phyloP scores from a whole-genome alignment of 1,140 invertebrate genomes.

The Tetragnatha versicolor region DNA sequence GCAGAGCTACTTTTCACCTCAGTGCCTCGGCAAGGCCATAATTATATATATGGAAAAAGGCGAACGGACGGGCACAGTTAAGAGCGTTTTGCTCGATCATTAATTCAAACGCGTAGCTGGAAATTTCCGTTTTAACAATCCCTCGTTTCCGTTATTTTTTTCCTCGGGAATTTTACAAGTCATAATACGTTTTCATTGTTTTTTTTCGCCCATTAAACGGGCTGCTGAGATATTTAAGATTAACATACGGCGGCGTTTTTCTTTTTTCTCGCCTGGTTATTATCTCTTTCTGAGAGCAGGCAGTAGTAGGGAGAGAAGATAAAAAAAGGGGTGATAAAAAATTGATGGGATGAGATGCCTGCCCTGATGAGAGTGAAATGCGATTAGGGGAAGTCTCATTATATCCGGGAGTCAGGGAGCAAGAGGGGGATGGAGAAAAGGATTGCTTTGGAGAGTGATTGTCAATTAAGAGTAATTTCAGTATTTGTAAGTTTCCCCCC shows the following conservation, averaged over 20 bases:
- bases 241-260: not conserved
- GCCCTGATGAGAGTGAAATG: not conserved
- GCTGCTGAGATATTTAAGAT: constrained; percentile 15
- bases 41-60: constrained; percentile 20
- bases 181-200: not conserved
- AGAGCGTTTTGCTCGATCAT: not conserved
- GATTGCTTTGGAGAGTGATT: no score
- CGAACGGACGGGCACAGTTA: not conserved
- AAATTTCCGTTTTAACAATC: constrained; percentile 8
- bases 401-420: no score
- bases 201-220: not conserved
- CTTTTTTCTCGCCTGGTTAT: not conserved
- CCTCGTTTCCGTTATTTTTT: not conserved
- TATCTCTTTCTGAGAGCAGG: not conserved
- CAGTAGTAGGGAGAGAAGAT: not conserved
- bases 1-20: constrained; percentile 11
- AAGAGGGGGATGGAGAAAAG: no score
- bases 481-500: no score
- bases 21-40: constrained; percentile 1
- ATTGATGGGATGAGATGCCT: not conserved
- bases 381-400: no score
- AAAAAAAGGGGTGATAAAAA: not conserved
- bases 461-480: no score
- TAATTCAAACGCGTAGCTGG: constrained; percentile 10
- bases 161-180: not conserved